Evolutionary conservation across 2,888 invertebrate species (phyloP).

Genomic region (Acanthosoma haemorrhoidale): DNA sequence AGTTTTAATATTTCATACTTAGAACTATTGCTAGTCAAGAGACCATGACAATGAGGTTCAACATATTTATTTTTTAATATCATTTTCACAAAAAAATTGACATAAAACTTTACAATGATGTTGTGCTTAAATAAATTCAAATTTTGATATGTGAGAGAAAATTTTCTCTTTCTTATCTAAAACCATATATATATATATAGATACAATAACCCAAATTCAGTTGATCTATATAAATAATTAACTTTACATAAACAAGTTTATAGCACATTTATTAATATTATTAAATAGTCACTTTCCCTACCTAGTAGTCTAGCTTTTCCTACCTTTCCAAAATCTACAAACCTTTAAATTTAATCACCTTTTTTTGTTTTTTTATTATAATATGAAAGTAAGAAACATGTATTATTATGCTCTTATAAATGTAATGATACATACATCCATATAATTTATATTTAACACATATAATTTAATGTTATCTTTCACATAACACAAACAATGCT

Average conservation of each 20-base stretch:
- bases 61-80: constrained; percentile 4
- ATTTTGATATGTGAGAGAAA: constrained; percentile 17
- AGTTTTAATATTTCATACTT: no score
- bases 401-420: not conserved
- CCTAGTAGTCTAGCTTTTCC: not conserved
- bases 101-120: constrained; percentile 3
- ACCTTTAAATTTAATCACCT: not conserved
- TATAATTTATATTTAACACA: not conserved
- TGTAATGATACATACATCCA: not conserved
- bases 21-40: no score
- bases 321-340: not conserved
- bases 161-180: not conserved
- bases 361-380: constrained; percentile 11
- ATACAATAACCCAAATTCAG: not conserved
- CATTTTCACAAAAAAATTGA: constrained; percentile 1
- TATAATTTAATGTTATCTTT: constrained; percentile 2
- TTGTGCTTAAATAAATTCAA: not conserved
- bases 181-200: not conserved
- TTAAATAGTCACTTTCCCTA: not conserved
- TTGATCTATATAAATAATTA: not conserved
- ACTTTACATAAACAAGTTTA: not conserved
- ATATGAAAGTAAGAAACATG: constrained; percentile 19
- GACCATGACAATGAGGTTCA: not conserved
- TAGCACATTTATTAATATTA: not conserved
- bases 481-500: not conserved